phyloP scores from a whole-genome alignment of 2,113 vertebrate genomes.

The Dendrocopos noguchii region DNA sequence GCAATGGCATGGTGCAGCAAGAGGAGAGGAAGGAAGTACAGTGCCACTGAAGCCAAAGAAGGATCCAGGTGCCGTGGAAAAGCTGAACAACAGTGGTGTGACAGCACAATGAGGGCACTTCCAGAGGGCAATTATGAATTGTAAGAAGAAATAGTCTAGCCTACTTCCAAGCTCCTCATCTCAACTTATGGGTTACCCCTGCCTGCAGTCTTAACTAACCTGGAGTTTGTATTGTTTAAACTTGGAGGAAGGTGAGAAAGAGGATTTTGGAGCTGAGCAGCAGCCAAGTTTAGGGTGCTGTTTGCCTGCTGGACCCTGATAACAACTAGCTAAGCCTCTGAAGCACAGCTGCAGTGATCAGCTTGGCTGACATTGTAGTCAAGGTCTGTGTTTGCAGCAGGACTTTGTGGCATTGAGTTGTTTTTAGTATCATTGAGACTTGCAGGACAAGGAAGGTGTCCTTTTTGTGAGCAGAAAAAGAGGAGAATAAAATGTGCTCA shows the following conservation, averaged over 20 bases:
- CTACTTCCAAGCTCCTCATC: background rate
- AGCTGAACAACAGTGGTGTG: background rate
- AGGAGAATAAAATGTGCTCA: background rate
- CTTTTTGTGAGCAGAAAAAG: background rate
- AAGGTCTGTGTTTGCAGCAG: background rate
- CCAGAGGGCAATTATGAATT: background rate
- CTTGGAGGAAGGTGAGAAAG: background rate
- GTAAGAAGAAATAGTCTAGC: background rate
- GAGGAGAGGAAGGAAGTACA: background rate
- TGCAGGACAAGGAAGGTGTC: background rate
- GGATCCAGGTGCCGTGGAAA: background rate
- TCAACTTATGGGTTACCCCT: background rate
- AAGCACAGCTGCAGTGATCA: conserved; percentile 9
- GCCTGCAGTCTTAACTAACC: background rate
- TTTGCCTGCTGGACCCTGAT: conserved; percentile 41
- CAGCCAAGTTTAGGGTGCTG: background rate
- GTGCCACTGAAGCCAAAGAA: background rate
- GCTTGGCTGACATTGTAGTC: conserved; percentile 15
- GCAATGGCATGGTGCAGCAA: fast-evolving
- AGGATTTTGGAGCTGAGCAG: conserved; percentile 13
- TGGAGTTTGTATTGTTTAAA: background rate
- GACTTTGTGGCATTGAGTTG: background rate
- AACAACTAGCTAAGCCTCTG: conserved; percentile 32
- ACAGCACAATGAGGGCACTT: background rate
- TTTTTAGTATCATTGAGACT: background rate